Evolutionary conservation across 2,797 vertebrate species (phyloP).

Genomic region (Anguilla anguilla): DNA sequence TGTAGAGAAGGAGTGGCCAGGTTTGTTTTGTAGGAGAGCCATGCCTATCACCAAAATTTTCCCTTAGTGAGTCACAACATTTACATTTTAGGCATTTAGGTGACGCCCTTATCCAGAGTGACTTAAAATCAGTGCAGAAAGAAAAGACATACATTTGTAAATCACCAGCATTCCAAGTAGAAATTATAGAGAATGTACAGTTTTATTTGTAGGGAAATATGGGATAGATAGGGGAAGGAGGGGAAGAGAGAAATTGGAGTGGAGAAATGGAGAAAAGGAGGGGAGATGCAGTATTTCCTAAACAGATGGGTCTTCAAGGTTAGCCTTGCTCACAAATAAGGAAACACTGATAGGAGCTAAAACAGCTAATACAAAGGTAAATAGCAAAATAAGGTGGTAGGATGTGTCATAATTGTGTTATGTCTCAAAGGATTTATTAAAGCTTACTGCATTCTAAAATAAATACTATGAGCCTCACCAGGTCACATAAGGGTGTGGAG

Average conservation of each 20-base stretch:
- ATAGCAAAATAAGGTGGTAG: not conserved
- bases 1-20: not conserved
- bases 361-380: not conserved
- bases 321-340: not conserved
- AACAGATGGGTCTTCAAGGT: not conserved
- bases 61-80: not conserved
- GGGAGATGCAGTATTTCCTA: not conserved
- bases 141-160: not conserved
- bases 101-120: not conserved
- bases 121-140: not conserved
- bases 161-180: not conserved
- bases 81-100: not conserved
- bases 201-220: not conserved
- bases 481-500: not conserved
- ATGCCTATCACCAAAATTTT: not conserved
- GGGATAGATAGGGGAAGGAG: not conserved
- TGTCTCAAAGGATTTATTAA: not conserved
- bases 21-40: not conserved
- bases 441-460: not conserved
- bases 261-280: not conserved
- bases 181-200: not conserved
- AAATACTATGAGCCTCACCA: not conserved
- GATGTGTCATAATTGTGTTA: no score
- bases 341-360: not conserved
- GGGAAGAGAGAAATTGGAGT: not conserved